These are phyloP conservation scores for Sialia sialis DNA, from an alignment of 2,113 vertebrate species.

Conservation along the genomic window DNA sequence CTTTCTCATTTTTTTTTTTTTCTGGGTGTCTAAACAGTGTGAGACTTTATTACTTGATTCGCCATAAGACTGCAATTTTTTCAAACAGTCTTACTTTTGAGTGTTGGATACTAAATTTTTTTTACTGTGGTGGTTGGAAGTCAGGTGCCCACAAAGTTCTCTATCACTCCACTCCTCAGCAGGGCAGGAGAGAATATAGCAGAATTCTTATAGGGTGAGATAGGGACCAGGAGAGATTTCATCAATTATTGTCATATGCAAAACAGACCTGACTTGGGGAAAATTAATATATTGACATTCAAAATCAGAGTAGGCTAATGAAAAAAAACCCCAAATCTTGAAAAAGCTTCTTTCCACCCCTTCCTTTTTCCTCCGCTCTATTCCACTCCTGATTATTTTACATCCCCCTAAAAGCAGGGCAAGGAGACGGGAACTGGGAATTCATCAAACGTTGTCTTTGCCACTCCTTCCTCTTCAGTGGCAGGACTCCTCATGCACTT, in stretches of 20 bases:
- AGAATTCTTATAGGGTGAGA: background rate
- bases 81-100: background rate
- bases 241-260: background rate
- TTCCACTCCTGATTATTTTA: background rate
- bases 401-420: accelerated
- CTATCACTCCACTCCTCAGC: background rate
- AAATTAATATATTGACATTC: background rate
- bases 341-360: background rate
- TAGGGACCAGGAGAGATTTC: background rate
- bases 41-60: background rate
- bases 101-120: background rate
- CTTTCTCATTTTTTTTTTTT: background rate
- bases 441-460: background rate
- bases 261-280: background rate
- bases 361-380: background rate
- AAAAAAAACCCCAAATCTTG: background rate
- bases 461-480: background rate
- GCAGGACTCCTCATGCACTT: background rate
- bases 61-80: background rate
- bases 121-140: background rate
- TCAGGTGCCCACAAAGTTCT: background rate
- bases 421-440: background rate
- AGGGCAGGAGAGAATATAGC: background rate
- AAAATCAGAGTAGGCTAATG: background rate
- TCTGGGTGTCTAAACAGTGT: background rate